Conservation (phyloP, 2,797 vertebrate species). For the Lerista edwardsae region DNA sequence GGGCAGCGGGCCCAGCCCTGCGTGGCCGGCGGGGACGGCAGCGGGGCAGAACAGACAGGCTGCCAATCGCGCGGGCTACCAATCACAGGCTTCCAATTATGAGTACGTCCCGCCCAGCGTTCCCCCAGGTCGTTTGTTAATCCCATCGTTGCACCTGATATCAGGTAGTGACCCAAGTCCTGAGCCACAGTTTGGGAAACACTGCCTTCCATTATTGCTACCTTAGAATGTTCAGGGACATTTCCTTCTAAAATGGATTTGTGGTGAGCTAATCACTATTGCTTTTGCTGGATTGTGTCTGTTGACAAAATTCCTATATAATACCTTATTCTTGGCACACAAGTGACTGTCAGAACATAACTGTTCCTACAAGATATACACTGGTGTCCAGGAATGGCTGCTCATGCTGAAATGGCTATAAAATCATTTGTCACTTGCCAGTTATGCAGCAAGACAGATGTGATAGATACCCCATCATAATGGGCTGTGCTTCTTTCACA, state of each 20-base stretch:
- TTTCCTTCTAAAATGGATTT: not conserved
- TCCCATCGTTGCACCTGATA: too few species aligned
- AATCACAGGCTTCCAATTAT: too few species aligned
- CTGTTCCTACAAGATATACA: not conserved
- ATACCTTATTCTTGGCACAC: not conserved
- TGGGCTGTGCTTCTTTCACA: not conserved
- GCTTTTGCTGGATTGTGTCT: not conserved
- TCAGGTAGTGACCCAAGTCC: too few species aligned
- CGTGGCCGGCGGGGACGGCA: too few species aligned
- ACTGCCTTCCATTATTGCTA: not conserved
- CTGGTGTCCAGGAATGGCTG: conserved; percentile 1
- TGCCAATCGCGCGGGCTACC: too few species aligned
- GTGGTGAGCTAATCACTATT: not conserved
- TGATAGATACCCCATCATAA: not conserved
- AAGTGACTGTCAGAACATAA: not conserved
- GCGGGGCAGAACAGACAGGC: too few species aligned
- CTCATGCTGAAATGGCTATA: conserved; percentile 9
- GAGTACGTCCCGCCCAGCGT: too few species aligned
- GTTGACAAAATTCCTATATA: not conserved
- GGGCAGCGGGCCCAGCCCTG: too few species aligned
- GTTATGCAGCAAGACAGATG: conserved; percentile 2
- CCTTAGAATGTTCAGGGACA: not conserved
- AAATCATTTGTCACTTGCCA: conserved; percentile 10
- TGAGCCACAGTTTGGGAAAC: too few species aligned
- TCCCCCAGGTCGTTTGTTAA: too few species aligned